These are phyloP conservation scores for Alca torda DNA, from an alignment of 2,797 vertebrate species.

Conservation along the genomic window DNA sequence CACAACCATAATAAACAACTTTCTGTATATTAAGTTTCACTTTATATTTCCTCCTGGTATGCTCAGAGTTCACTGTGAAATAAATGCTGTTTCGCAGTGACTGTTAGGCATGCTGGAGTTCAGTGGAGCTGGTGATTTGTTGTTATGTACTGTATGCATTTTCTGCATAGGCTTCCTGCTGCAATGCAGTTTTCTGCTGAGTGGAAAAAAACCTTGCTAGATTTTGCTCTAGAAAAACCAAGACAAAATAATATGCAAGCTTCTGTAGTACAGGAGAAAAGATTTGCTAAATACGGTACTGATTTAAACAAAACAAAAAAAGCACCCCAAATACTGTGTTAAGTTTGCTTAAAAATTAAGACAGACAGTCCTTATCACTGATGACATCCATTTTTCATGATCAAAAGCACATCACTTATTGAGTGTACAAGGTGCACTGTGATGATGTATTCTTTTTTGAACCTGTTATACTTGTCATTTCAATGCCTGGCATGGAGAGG, in stretches of 20 bases:
- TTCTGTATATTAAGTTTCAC: not conserved
- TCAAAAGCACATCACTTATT: not conserved
- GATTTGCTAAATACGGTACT: not conserved
- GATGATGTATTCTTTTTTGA: not conserved
- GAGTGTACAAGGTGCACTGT: not conserved
- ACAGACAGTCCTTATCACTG: not conserved
- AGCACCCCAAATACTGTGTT: not conserved
- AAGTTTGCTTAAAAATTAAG: not conserved
- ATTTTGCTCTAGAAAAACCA: not conserved
- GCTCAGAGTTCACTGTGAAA: not conserved
- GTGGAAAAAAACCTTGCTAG: not conserved
- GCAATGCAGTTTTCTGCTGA: slow-evolving; percentile 50
- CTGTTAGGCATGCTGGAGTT: not conserved
- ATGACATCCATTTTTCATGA: not conserved
- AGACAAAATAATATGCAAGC: not conserved
- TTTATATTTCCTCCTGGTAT: not conserved
- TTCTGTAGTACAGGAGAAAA: not conserved
- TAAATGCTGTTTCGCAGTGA: not conserved
- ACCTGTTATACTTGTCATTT: not conserved
- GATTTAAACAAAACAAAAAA: not conserved
- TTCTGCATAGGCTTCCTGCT: slow-evolving; percentile 36
- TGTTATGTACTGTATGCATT: not conserved
- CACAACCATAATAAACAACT: not conserved
- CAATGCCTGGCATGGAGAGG: not conserved
- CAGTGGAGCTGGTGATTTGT: slow-evolving; percentile 3